These are phyloP conservation scores for Serrognathus titanus DNA, from an alignment of 2,888 invertebrate species.

Conservation along the genomic window DNA sequence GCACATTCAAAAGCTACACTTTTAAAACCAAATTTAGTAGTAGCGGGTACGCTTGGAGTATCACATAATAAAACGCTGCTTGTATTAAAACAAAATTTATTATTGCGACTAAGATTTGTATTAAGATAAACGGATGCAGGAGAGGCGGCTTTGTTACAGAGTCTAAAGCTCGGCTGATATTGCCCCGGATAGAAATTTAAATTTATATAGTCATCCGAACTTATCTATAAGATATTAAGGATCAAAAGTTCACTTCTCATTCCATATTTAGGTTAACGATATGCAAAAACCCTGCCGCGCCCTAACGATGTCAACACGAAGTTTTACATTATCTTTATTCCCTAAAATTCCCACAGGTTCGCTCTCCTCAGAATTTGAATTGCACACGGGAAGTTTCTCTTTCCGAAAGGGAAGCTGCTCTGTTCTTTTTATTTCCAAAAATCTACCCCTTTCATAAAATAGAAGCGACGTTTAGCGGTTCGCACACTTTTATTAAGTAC, in stretches of 20 bases:
- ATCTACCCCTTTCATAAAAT: too few relatives aligned
- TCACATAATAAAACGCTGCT: too few relatives aligned
- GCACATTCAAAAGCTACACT: too few relatives aligned
- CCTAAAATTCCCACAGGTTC: conserved; percentile 3
- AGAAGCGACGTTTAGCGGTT: too few relatives aligned
- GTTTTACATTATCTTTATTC: conserved; percentile 9
- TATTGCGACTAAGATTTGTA: too few relatives aligned
- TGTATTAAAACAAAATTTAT: too few relatives aligned
- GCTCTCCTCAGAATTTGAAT: conserved; percentile 4
- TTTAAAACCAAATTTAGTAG: too few relatives aligned
- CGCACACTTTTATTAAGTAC: too few relatives aligned
- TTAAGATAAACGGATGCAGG: too few relatives aligned
- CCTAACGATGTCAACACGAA: conserved; percentile 11
- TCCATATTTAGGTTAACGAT: conserved; percentile 16
- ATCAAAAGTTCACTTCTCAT: conserved; percentile 15
- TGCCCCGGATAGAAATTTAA: background rate
- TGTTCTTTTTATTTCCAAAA: too few relatives aligned
- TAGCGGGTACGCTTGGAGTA: too few relatives aligned
- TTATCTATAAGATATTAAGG: conserved; percentile 13
- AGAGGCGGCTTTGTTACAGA: too few relatives aligned
- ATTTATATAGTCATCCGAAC: background rate
- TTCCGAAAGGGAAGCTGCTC: background rate
- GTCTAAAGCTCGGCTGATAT: background rate
- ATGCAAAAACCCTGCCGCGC: conserved; percentile 10
- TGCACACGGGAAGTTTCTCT: background rate